phyloP scores from a whole-genome alignment of 2,888 invertebrate genomes.

The Nephrotoma flavescens region DNA sequence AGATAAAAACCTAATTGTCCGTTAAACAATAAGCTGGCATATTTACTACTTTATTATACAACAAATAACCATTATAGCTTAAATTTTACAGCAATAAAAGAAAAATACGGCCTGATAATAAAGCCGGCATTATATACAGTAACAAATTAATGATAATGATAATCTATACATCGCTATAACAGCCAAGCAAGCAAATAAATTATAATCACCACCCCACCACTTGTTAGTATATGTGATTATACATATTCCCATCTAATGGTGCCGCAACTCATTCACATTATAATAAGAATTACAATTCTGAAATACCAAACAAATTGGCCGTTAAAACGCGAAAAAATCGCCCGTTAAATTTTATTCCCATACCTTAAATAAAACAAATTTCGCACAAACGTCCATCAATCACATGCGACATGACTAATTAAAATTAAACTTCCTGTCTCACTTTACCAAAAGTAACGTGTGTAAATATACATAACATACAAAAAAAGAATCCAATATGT shows the following conservation, averaged over 20 bases:
- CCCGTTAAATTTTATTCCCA: neutral
- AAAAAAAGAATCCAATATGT: neutral
- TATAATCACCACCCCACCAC: no score
- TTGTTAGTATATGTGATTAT: no score
- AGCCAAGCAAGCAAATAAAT: neutral
- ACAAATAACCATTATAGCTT: neutral
- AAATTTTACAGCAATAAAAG: neutral
- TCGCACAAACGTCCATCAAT: neutral
- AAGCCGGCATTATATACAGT: neutral
- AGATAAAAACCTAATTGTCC: no score
- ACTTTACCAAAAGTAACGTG: neutral
- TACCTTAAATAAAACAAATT: neutral
- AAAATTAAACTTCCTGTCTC: neutral
- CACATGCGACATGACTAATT: neutral
- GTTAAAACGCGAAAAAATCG: neutral
- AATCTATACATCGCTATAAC: neutral
- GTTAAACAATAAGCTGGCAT: no score
- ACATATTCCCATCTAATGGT: neutral
- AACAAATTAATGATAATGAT: neutral
- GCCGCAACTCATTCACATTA: neutral
- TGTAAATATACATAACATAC: neutral
- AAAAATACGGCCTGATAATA: neutral
- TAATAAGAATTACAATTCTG: neutral
- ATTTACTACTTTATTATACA: neutral
- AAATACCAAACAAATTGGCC: neutral